These are phyloP conservation scores for Drosophila pseudotakahashii DNA, from an alignment of 2,888 invertebrate genomes.

Conservation along the genomic window DNA sequence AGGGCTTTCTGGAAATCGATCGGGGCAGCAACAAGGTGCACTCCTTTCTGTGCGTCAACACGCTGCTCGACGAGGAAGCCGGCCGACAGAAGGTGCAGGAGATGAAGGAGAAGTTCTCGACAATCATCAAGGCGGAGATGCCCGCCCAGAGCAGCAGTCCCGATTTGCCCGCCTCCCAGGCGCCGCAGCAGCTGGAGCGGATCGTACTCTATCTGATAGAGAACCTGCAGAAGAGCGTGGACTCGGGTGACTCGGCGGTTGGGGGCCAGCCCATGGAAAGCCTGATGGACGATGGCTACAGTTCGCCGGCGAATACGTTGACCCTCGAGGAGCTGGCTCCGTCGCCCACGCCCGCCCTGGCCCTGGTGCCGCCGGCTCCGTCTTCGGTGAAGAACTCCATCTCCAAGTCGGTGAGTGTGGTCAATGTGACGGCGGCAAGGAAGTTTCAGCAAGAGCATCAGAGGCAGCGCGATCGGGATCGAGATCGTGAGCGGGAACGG, in stretches of 20 bases:
- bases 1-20: conserved; percentile 93
- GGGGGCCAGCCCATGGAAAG: conserved; percentile 46
- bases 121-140: conserved; percentile 87
- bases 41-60: conserved; percentile 94
- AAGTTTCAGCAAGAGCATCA: conserved; percentile 73
- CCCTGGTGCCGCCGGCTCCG: conserved; percentile 84
- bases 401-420: conserved; percentile 84
- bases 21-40: conserved; percentile 90
- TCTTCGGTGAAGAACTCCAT: conserved; percentile 83
- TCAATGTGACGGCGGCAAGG: conserved; percentile 81
- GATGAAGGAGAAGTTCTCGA: conserved; percentile 92
- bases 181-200: conserved; percentile 89
- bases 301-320: conserved; percentile 45
- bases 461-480: conserved; percentile 41
- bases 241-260: background rate
- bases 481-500: background rate
- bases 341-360: conserved; percentile 74
- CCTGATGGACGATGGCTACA: conserved; percentile 43
- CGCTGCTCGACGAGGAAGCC: conserved; percentile 89
- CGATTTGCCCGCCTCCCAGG: conserved; percentile 87
- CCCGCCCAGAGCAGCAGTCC: conserved; percentile 81
- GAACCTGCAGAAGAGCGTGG: conserved; percentile 83
- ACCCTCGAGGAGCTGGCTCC: conserved; percentile 57
- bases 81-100: conserved; percentile 90
- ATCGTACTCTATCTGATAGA: conserved; percentile 90